A percentile compares a stretch with the other conserved stretches of the same genome.
Evolutionary conservation across 2,888 invertebrate genomes (phyloP).

Genomic region (Parnassius orleans): DNA sequence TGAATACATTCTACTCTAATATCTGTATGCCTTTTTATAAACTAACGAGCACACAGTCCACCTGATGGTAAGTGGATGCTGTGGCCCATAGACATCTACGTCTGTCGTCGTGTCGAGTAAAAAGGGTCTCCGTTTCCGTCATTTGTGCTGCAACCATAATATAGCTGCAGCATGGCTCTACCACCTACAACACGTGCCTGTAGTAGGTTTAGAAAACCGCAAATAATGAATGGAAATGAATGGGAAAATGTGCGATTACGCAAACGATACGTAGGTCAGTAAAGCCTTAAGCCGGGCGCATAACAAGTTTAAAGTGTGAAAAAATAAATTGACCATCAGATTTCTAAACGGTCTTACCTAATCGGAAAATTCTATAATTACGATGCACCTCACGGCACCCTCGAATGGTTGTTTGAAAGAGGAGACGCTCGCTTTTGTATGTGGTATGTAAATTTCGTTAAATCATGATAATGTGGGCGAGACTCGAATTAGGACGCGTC

Average conservation of each 20-base stretch:
- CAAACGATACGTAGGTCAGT: constrained; percentile 3
- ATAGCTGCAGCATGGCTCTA: no score
- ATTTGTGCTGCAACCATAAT: no score
- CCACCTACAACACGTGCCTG: no score
- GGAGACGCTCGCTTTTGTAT: constrained; percentile 40
- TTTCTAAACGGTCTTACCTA: constrained; percentile 51
- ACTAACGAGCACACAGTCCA: no score
- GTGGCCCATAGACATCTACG: no score
- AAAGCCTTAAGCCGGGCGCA: not conserved
- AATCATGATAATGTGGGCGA: constrained; percentile 32
- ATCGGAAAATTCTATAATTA: constrained; percentile 47
- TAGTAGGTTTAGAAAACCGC: no score
- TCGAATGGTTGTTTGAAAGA: constrained; percentile 43
- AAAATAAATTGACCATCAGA: constrained; percentile 32
- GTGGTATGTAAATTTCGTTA: constrained; percentile 51
- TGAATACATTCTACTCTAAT: no score
- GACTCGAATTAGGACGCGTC: constrained; percentile 30
- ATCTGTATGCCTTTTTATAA: no score
- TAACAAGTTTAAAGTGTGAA: not conserved
- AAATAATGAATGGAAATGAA: no score
- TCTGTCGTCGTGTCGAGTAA: no score
- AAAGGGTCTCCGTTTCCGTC: no score
- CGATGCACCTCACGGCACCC: constrained; percentile 47
- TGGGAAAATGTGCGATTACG: not conserved
- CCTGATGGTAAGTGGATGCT: no score